Conservation (phyloP, 2,888 invertebrate species). For the Gerris lacustris region DNA sequence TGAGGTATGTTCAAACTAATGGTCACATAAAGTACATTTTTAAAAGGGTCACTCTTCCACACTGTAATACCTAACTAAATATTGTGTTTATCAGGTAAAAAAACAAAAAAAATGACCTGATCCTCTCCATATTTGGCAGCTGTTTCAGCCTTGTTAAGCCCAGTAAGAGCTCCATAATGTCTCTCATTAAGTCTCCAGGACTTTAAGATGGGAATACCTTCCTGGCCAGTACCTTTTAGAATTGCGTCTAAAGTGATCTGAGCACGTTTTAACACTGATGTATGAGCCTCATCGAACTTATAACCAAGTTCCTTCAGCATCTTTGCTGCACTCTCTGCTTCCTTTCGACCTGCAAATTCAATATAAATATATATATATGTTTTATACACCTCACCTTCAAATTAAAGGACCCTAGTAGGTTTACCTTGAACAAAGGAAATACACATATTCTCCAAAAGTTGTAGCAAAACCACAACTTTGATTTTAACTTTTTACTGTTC, state of each 20-base stretch:
- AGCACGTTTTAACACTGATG: conserved; percentile 66
- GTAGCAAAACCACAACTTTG: too few species aligned
- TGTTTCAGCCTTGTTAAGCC: conserved; percentile 71
- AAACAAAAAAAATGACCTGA: conserved; percentile 37
- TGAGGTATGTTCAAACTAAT: too few species aligned
- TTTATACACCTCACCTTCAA: too few species aligned
- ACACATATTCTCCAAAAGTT: too few species aligned
- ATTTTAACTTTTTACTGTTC: too few species aligned
- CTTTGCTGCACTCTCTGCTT: conserved; percentile 58
- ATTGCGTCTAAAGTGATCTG: conserved; percentile 58
- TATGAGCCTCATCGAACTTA: conserved; percentile 66
- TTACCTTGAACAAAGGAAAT: too few species aligned
- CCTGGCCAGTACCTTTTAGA: conserved; percentile 52
- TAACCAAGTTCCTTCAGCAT: conserved; percentile 56
- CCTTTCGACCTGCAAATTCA: conserved; percentile 47
- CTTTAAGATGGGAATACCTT: conserved; percentile 52
- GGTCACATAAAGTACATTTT: too few species aligned
- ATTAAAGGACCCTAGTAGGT: too few species aligned
- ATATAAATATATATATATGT: too few species aligned
- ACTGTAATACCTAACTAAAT: too few species aligned
- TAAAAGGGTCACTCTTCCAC: too few species aligned
- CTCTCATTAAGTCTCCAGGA: conserved; percentile 80
- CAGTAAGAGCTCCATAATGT: conserved; percentile 77
- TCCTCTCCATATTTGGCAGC: conserved; percentile 75
- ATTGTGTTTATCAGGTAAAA: too few species aligned